These are phyloP conservation scores for Poecilia velifera DNA, from an alignment of 2,797 vertebrate genomes.

Conservation along the genomic window DNA sequence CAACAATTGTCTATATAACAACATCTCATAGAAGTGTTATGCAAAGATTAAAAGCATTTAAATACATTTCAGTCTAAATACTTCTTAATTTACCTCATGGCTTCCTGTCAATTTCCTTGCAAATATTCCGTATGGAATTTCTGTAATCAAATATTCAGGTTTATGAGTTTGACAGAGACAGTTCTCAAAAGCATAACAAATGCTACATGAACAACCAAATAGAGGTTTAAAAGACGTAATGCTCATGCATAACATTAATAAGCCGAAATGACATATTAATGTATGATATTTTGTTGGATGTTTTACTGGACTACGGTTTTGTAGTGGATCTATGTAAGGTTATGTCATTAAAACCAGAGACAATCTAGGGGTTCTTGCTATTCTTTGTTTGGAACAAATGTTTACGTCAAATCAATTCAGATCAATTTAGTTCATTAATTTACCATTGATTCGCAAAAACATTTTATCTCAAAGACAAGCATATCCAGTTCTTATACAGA, in stretches of 20 bases:
- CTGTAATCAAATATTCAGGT: conserved; percentile 69
- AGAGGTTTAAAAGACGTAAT: not conserved
- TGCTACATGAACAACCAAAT: not conserved
- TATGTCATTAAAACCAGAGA: not conserved
- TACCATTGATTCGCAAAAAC: not conserved
- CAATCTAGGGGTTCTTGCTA: not conserved
- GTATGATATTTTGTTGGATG: not conserved
- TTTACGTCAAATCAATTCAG: not conserved
- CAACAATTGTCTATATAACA: conserved; percentile 84
- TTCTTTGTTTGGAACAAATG: not conserved
- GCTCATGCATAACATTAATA: not conserved
- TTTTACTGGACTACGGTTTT: too few relatives aligned
- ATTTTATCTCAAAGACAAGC: not conserved
- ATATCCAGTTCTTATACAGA: not conserved
- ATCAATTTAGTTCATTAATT: not conserved
- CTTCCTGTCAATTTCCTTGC: conserved; percentile 70
- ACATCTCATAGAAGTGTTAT: conserved; percentile 72
- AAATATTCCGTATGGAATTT: conserved; percentile 67
- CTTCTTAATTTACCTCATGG: conserved; percentile 72
- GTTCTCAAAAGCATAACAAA: conserved; percentile 36
- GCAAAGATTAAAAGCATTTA: conserved; percentile 45
- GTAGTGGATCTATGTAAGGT: not conserved
- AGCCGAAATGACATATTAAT: not conserved
- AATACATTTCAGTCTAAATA: conserved; percentile 82
- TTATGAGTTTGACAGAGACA: conserved; percentile 64